These are phyloP conservation scores for Drosophila setosimentum DNA, from an alignment of 2,888 invertebrate species.

Conservation along the genomic window DNA sequence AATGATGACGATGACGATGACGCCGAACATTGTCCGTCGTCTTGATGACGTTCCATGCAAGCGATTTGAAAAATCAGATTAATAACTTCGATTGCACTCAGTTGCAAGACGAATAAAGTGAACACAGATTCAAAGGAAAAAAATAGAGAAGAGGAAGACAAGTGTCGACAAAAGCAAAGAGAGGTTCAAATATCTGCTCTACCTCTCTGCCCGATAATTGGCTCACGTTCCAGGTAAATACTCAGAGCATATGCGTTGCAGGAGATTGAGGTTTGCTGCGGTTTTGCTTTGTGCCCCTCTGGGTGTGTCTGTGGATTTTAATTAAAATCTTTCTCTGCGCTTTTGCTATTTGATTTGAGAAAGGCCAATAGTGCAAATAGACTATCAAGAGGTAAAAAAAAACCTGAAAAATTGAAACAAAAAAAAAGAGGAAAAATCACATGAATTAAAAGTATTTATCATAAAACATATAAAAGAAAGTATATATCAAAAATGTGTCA, in stretches of 20 bases:
- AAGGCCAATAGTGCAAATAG: constrained; percentile 59
- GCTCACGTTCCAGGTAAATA: constrained; percentile 81
- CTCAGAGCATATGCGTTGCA: constrained; percentile 65
- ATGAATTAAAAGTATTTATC: not conserved
- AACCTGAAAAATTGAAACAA: not conserved
- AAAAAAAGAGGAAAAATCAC: too few species aligned
- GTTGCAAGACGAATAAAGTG: constrained; percentile 8
- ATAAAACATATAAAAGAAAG: too few species aligned
- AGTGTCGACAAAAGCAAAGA: constrained; percentile 38
- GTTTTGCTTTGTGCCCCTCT: constrained; percentile 14
- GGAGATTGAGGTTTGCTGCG: constrained; percentile 10
- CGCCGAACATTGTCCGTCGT: constrained; percentile 15
- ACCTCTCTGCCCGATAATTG: constrained; percentile 64
- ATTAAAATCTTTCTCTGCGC: constrained; percentile 55
- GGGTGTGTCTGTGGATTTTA: constrained; percentile 64
- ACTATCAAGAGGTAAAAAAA: constrained; percentile 22
- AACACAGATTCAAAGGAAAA: constrained; percentile 1
- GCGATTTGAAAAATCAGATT: constrained; percentile 77
- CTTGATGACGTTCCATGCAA: constrained; percentile 73
- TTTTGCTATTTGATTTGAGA: constrained; percentile 57
- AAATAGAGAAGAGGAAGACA: constrained; percentile 6
- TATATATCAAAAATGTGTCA: too few species aligned
- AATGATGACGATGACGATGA: constrained; percentile 41
- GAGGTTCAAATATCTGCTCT: constrained; percentile 34
- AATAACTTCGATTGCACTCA: constrained; percentile 73